Base-by-base conservation (phyloP, 2,113 vertebrate genomes). In the Passer montanus region DNA sequence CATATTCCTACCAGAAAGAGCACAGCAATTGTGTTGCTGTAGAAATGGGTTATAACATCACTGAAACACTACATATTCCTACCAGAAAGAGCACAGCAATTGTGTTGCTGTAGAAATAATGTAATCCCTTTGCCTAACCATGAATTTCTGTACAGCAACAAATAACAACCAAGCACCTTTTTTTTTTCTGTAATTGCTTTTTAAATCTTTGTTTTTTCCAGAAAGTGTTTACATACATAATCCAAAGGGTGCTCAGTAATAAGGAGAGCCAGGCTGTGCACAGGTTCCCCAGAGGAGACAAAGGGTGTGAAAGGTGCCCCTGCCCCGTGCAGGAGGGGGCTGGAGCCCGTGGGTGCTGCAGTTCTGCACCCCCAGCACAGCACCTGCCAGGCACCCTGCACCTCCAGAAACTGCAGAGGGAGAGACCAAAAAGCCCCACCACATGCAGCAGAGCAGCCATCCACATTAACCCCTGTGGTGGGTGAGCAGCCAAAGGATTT, bases 391-490 rank as follows among this genome's bases (percentile, higher is more conserved):
- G 44, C 53, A 14, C 21, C 5, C 0, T 11, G 26, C 75, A 44
- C 28, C 53, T 41, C n/a, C 49, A 66, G 43, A 2, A 0, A 4
- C 4, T 33, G 73, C 60, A 17, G 22, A 2, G 26, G 53, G 11
- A 53, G 22, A 66, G 13, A 67, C 17, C 41, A 35, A n/a, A 43
- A 37, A 7, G 10, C 30, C n/a, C 30, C 31, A 6, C 2, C 55
- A 10, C 11, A 3, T 2, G 11, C 14, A 23, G 16, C 1, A 1
- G 30, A 58, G 63, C 44, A 72, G 41, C 28, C 52, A 13, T 3
- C 35, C 44, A 5, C 4, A 2, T 55, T 16, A 10, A 35, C 0
- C 5, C n/a, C 41, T 37, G 47, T 0, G 10, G 30, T 0, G 6
- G 55, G 5, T 3, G 37, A 63, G 35, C 77, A 56, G 56, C 18